Evolutionary conservation across 2,888 invertebrate species (phyloP), one percentile per base, ranked within the genome.

Genomic region (Pammene fasciana): DNA sequence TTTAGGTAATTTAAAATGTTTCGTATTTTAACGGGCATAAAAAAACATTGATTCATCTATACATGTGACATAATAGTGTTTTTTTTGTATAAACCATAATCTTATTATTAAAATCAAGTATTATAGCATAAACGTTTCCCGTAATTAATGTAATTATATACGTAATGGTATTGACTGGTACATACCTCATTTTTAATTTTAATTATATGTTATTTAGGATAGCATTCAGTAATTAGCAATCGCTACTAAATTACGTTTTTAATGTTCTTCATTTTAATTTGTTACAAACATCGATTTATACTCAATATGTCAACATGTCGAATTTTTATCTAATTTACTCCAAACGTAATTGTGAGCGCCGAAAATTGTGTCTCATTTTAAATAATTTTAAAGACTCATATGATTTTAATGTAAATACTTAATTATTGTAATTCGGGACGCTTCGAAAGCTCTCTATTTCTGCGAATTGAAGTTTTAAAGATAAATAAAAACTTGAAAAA

Each of bases 381-480:
- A 62, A 50, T 41, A 41, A 41, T 50, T 41, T 26, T 52, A 18
- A n/a, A 18, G 6, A n/a, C n/a, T 41, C 41, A 26, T 55, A 26
- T 59, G 13, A 43, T 66, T 59, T 59, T 26, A 57, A 16, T 66
- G 57, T 57, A 60, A 52, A 55, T 60, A 65, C 43, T 34, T 60
- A 57, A 26, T 67, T 52, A 71, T 67, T 67, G 41, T 64, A 67
- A 13, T 71, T 48, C 61, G 66, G 67, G 72, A 71, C 65, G 75
- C 76, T 76, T 76, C 16, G 65, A 73, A 74, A 76, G 76, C 76
- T 77, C 75, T 77, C 75, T 76, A 73, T 70, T 72, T 71, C 60
- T 70, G 60, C 34, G 13, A 65, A 54, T 60, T 65, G 14, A 41
- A 60, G 34, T 54, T 68, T 45, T 16, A 38, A 64, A 38, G 54